phyloP scores from a whole-genome alignment of 2,888 invertebrate species.

The Campoplex capitator region DNA sequence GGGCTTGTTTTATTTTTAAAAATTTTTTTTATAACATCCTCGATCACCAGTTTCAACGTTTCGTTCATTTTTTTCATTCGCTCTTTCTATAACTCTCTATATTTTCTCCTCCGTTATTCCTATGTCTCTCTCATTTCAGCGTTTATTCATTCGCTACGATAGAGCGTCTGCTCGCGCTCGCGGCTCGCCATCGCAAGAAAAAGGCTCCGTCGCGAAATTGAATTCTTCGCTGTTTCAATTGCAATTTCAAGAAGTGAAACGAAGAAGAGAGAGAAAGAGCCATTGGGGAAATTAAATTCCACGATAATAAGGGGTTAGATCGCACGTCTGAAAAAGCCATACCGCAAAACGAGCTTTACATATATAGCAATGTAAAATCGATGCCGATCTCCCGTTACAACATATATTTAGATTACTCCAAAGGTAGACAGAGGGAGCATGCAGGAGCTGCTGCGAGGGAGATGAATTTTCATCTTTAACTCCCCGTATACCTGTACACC shows the following conservation, averaged over 20 bases:
- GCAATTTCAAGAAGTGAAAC: slow-evolving; percentile 40
- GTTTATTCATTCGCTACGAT: neutral
- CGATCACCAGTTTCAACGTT: neutral
- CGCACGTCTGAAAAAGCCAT: slow-evolving; percentile 14
- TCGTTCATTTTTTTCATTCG: slow-evolving; percentile 4
- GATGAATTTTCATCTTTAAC: slow-evolving; percentile 1
- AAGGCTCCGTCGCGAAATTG: slow-evolving; percentile 42
- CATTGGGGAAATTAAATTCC: slow-evolving; percentile 64
- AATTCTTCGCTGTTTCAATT: slow-evolving; percentile 61
- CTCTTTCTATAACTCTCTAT: neutral
- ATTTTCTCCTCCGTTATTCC: neutral
- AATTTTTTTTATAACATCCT: neutral
- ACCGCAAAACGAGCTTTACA: slow-evolving; percentile 5
- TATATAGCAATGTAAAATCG: slow-evolving; percentile 43
- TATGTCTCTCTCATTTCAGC: slow-evolving; percentile 2
- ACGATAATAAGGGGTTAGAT: slow-evolving; percentile 53
- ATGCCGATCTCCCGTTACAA: slow-evolving; percentile 12
- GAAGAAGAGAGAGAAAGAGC: neutral
- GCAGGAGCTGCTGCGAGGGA: neutral
- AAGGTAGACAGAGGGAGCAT: neutral
- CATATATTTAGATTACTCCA: neutral
- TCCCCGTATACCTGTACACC: neutral
- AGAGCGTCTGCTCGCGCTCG: neutral
- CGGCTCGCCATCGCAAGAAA: slow-evolving; percentile 2
- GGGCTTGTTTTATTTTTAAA: neutral